Conservation (phyloP, 2,113 vertebrate genomes). For the Tonatia bakeri region DNA sequence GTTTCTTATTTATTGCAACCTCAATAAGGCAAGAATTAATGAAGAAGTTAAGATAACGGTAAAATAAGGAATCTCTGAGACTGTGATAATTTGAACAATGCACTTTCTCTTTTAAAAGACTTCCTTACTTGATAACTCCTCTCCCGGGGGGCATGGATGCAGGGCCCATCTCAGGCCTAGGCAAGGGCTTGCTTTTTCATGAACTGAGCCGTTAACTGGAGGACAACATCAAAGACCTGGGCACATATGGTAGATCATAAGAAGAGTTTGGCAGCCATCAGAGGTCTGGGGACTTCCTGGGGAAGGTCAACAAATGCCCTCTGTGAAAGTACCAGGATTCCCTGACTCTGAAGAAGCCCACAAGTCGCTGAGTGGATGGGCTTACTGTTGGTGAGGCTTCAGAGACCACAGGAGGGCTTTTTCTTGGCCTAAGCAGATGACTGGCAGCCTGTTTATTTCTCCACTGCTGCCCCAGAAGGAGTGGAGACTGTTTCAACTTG, state of each 20-base stretch:
- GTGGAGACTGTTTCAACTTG: background rate
- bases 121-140: background rate
- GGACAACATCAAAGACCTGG: background rate
- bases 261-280: background rate
- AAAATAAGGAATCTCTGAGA: background rate
- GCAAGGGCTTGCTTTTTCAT: background rate
- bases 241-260: background rate
- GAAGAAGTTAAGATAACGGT: background rate
- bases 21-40: constrained; percentile 16
- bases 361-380: background rate
- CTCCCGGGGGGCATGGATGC: background rate
- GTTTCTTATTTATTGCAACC: background rate
- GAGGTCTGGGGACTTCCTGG: background rate
- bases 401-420: background rate
- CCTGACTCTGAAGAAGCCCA: background rate
- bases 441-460: background rate
- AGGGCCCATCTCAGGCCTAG: background rate
- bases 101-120: background rate
- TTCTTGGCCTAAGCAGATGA: background rate
- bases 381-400: background rate
- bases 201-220: background rate
- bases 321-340: background rate
- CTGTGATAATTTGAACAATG: background rate
- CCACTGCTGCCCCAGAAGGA: background rate
- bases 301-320: background rate